phyloP scores from a whole-genome alignment of 2,888 invertebrate species.

The Biston stratarius region DNA sequence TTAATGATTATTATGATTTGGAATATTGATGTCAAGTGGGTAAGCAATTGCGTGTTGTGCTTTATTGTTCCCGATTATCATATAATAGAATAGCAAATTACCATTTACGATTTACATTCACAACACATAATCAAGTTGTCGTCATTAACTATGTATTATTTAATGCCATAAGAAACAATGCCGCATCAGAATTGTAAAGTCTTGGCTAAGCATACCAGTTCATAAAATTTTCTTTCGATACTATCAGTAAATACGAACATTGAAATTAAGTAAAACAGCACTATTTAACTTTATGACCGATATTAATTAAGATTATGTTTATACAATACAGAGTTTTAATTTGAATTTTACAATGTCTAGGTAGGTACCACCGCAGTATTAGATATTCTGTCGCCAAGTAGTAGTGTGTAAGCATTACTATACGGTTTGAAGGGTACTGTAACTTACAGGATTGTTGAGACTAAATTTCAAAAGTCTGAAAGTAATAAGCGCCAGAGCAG shows the following conservation, averaged over 20 bases:
- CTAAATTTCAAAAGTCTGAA: no score
- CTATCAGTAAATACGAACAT: neutral
- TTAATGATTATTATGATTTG: conserved; percentile 39
- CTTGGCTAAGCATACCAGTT: conserved; percentile 18
- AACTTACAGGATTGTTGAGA: no score
- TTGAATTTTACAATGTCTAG: no score
- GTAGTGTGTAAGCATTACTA: no score
- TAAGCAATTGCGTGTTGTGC: conserved; percentile 56
- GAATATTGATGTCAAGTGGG: conserved; percentile 19
- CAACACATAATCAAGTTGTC: conserved; percentile 61
- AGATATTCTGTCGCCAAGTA: no score
- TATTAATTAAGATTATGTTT: no score
- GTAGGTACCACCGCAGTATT: no score
- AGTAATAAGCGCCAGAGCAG: no score
- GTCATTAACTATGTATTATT: conserved; percentile 51
- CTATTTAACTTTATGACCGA: no score
- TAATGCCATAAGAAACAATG: conserved; percentile 53
- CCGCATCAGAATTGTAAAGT: conserved; percentile 46
- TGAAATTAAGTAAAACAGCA: no score
- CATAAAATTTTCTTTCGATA: conserved; percentile 29
- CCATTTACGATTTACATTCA: conserved; percentile 65
- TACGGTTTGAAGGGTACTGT: no score
- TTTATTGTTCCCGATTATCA: conserved; percentile 60
- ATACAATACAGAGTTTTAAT: no score
- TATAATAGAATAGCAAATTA: conserved; percentile 72